phyloP scores from a whole-genome alignment of 2,113 vertebrate genomes.

The Menura novaehollandiae region DNA sequence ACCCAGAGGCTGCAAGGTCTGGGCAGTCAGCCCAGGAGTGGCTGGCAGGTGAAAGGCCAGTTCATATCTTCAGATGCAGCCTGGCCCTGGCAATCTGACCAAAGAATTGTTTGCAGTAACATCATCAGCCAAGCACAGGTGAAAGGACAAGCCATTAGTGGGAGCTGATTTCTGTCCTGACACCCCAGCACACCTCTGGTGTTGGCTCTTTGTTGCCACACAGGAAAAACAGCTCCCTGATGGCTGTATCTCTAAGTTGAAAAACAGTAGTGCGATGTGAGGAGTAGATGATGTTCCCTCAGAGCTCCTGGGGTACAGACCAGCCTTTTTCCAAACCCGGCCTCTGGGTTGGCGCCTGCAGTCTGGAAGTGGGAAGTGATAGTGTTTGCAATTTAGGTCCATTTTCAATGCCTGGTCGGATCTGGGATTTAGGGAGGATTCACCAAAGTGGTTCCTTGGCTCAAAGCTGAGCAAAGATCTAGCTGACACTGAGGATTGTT shows the following conservation, averaged over 20 bases:
- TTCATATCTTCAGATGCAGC: neutral
- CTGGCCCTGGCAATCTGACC: rapidly evolving
- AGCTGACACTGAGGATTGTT: neutral
- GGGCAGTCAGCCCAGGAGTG: rapidly evolving
- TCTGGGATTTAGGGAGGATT: neutral
- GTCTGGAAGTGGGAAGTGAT: neutral
- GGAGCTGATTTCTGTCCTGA: neutral
- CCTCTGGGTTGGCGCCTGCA: neutral
- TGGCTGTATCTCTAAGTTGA: neutral
- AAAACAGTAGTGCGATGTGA: neutral
- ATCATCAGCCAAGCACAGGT: neutral
- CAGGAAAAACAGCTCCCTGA: neutral
- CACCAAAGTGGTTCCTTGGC: neutral
- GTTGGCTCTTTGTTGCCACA: neutral
- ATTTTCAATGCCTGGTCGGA: neutral
- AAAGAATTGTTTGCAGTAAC: neutral
- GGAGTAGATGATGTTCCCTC: neutral
- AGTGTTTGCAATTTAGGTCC: neutral
- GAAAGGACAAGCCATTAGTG: neutral
- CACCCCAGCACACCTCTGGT: neutral
- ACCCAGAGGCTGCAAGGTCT: neutral
- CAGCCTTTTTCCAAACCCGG: neutral
- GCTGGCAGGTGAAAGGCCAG: neutral
- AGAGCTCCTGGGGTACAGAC: neutral
- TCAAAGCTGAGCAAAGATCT: neutral